These are phyloP conservation scores for Gymnocheta viridis DNA, from an alignment of 2,888 invertebrate species.

Conservation along the genomic window DNA sequence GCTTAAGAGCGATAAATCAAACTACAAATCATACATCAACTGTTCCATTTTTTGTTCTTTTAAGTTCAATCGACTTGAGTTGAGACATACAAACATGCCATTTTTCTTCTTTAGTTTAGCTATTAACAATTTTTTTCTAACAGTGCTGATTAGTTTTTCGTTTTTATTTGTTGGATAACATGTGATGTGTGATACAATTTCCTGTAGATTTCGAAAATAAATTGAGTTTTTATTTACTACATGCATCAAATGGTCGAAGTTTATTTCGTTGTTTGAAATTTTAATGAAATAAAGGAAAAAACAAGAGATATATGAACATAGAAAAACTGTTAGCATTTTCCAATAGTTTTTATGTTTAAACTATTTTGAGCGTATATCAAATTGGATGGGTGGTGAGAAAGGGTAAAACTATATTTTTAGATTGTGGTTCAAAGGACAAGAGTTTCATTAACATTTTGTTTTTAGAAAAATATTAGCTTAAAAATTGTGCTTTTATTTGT, in stretches of 20 bases:
- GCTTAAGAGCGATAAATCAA: slow-evolving; percentile 44
- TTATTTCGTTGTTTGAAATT: slow-evolving; percentile 8
- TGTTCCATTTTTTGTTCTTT: background rate
- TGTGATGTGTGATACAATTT: slow-evolving; percentile 59
- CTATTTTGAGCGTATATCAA: background rate
- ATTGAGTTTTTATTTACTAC: slow-evolving; percentile 65
- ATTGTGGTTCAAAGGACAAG: background rate
- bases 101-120: background rate
- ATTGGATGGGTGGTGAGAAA: background rate
- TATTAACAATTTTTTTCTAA: background rate
- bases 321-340: slow-evolving; percentile 12
- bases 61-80: background rate
- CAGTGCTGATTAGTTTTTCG: slow-evolving; percentile 33
- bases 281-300: slow-evolving; percentile 4
- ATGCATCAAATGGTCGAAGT: slow-evolving; percentile 23
- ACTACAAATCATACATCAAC: slow-evolving; percentile 49
- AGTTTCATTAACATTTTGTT: background rate
- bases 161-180: slow-evolving; percentile 21
- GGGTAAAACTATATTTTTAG: background rate
- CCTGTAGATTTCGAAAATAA: slow-evolving; percentile 63
- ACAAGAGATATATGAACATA: background rate
- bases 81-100: background rate
- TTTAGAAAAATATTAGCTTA: background rate
- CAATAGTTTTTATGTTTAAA: background rate
- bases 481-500: background rate